Evolutionary conservation across 2,888 invertebrate genomes (phyloP), one percentile per base, ranked within the genome.

Genomic region (Pterostichus niger): DNA sequence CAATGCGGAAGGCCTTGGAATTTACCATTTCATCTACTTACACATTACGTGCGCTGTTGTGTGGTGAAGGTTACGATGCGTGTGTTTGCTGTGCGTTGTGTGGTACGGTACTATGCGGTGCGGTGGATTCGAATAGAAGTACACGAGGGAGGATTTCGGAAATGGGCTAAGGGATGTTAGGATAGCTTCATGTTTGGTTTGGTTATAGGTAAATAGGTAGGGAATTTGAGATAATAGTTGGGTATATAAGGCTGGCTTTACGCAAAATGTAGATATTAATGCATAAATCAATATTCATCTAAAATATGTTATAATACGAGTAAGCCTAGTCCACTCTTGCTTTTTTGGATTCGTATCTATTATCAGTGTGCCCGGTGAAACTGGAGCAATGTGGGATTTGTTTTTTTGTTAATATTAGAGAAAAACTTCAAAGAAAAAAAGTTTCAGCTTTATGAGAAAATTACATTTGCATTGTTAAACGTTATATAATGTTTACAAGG

Each of bases 11-110:
- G 13, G 35, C 64, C 33, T 64, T 64, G 64, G 33, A 64, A 64
- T 64, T 64, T 64, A 35, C 64, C 64, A 64, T 64, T 64, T 64
- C 64, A 64, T 64, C 64, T 64, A 64, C 64, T 64, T 64, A 64
- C 64, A 11, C 64, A 35, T 33, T 64, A 33, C 64, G 64, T 64
- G 31, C 7, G 5, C 15, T 9, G 6, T 64, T 31, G 24, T 64
- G 46, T 17, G n/a, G 24, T 52, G 0, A n/a, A 33, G 31, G 17
- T 17, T 52, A 75, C 49, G 75, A 52, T 68, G 35, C 44, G 44
- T 68, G 33, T 68, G 13, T 33, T 49, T 52, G 35, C 13, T 54
- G 15, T 17, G 4, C 13, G 54, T 44, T 54, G 15, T 17, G n/a
- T 54, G 54, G 13, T 71, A 15, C 71, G 13, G 11, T 61, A 44